These are phyloP conservation scores for Psittacara wagleri DNA, from an alignment of 2,113 vertebrate species.

Conservation along the genomic window DNA sequence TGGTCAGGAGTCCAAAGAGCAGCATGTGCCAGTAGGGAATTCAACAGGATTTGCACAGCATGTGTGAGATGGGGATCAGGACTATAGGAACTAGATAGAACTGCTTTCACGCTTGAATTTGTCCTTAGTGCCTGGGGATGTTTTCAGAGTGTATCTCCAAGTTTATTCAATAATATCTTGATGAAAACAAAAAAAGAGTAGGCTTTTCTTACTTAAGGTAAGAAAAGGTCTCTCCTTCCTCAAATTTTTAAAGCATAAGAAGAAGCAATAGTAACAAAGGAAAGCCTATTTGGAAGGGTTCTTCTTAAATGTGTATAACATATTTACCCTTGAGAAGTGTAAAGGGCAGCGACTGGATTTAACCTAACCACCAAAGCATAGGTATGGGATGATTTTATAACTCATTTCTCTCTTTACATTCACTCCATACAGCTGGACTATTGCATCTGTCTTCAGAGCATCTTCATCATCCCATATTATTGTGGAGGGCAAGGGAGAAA, in stretches of 20 bases:
- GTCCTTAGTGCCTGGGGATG: too few relatives aligned
- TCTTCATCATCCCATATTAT: neutral
- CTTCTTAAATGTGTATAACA: neutral
- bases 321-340: neutral
- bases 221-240: neutral
- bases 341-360: neutral
- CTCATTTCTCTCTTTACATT: neutral
- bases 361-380: neutral
- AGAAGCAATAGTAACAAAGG: neutral
- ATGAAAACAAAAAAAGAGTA: neutral
- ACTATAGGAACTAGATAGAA: neutral
- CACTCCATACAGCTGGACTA: neutral
- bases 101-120: neutral
- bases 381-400: neutral
- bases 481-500: neutral
- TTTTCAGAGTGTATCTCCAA: neutral
- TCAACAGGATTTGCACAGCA: neutral
- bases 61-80: neutral
- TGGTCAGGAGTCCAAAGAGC: neutral
- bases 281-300: neutral
- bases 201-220: neutral
- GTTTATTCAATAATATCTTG: neutral
- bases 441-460: neutral
- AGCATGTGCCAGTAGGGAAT: rapidly evolving
- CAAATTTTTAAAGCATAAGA: neutral